Conservation (phyloP, 2,113 vertebrate species). For the Choloepus hoffmanni region DNA sequence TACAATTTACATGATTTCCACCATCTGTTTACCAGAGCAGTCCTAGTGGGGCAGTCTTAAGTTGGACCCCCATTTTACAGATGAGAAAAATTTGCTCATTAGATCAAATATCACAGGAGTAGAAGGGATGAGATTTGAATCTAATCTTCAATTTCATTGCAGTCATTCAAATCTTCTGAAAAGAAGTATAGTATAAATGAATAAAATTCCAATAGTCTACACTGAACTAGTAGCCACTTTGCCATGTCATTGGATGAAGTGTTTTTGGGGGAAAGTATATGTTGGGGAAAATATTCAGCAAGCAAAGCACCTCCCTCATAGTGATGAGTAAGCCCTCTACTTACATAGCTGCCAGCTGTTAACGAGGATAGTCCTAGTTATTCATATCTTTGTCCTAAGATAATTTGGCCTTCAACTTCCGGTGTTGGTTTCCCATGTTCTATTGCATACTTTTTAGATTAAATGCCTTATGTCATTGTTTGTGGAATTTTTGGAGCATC, state of each 20-base stretch:
- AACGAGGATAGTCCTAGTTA: not conserved
- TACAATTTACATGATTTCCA: not conserved
- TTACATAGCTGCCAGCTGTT: no score
- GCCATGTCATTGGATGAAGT: not conserved
- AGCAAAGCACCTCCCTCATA: not conserved
- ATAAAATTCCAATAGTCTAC: not conserved
- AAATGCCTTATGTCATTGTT: not conserved
- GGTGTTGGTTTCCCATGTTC: not conserved
- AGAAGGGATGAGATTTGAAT: not conserved
- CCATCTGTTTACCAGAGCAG: not conserved
- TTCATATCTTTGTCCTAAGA: rapidly evolving
- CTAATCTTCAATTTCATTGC: not conserved
- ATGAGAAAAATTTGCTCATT: not conserved
- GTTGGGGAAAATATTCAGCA: not conserved
- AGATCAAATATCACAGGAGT: not conserved
- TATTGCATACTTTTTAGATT: not conserved
- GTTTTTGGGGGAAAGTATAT: not conserved
- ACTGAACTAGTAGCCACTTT: not conserved
- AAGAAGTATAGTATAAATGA: not conserved
- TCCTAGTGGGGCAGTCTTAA: not conserved
- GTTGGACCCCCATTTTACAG: not conserved
- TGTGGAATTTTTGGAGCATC: not conserved
- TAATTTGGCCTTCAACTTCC: not conserved
- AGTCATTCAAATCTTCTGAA: not conserved
- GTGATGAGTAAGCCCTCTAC: rapidly evolving